Conservation (phyloP, 2,113 vertebrate genomes). For the Saccopteryx bilineata region DNA sequence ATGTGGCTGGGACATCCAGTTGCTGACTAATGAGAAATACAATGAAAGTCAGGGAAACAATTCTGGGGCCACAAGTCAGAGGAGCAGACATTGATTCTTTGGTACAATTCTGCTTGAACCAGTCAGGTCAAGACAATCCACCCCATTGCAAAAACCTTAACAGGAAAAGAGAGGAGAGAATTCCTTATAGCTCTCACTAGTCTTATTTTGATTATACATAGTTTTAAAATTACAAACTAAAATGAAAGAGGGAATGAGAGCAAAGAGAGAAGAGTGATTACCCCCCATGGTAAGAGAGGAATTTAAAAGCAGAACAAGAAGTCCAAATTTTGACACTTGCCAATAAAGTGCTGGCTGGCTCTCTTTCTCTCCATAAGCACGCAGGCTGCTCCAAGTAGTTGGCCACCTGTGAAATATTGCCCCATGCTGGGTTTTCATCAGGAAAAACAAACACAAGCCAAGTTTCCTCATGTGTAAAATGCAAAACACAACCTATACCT, state of each 20-base stretch:
- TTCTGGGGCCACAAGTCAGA: constrained; percentile 49
- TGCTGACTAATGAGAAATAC: constrained; percentile 76
- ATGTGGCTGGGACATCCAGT: constrained; percentile 38
- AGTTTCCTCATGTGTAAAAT: constrained; percentile 70
- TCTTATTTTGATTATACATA: not conserved
- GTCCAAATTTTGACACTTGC: constrained; percentile 38
- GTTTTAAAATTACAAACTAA: constrained; percentile 36
- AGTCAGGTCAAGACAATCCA: not conserved
- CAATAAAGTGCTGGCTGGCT: constrained; percentile 43
- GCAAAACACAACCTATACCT: constrained; percentile 59
- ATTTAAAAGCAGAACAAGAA: constrained; percentile 69
- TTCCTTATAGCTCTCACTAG: not conserved
- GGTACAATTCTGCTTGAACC: not conserved
- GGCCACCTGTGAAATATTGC: constrained; percentile 74
- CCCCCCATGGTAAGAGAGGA: constrained; percentile 35
- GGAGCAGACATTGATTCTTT: not conserved
- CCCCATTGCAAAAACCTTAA: not conserved
- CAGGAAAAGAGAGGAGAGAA: constrained; percentile 51
- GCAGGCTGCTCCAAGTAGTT: constrained; percentile 43
- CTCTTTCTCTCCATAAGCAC: constrained; percentile 42
- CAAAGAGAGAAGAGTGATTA: constrained; percentile 43
- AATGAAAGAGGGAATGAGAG: constrained; percentile 30
- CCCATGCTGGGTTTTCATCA: constrained; percentile 71
- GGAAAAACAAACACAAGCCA: constrained; percentile 72
- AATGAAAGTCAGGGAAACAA: constrained; percentile 47